These are phyloP conservation scores for Cryptops parisi DNA, from an alignment of 2,888 invertebrate genomes.

Conservation along the genomic window DNA sequence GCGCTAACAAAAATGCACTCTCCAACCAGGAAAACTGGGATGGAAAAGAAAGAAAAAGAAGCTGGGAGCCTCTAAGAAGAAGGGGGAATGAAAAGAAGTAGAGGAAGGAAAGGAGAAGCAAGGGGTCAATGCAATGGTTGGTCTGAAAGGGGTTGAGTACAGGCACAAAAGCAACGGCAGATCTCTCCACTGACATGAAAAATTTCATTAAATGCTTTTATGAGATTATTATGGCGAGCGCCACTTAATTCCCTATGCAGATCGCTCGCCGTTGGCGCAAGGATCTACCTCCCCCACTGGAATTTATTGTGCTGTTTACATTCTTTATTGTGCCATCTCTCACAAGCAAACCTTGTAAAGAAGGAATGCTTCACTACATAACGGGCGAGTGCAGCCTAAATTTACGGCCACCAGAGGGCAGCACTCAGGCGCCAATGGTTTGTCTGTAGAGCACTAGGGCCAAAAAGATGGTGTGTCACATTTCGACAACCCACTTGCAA, in stretches of 20 bases:
- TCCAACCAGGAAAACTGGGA: background rate
- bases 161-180: background rate
- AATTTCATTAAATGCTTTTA: conserved; percentile 12
- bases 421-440: too few species aligned
- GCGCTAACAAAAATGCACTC: too few species aligned
- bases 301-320: conserved; percentile 10
- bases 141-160: background rate
- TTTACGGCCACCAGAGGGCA: background rate
- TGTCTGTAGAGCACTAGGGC: too few species aligned
- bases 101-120: background rate
- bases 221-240: conserved; percentile 7
- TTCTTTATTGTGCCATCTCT: background rate
- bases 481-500: too few species aligned
- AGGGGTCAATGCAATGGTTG: background rate
- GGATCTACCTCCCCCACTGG: background rate
- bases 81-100: background rate
- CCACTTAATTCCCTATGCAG: conserved; percentile 11
- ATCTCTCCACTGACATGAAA: background rate
- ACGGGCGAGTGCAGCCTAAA: background rate
- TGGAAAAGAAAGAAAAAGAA: conserved; percentile 4
- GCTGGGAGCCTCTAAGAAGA: too few species aligned
- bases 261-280: background rate
- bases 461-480: too few species aligned
- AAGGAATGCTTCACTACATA: background rate
- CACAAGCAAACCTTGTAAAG: background rate